phyloP scores from a whole-genome alignment of 1,140 invertebrate species.

The Hylyphantes graminicola region DNA sequence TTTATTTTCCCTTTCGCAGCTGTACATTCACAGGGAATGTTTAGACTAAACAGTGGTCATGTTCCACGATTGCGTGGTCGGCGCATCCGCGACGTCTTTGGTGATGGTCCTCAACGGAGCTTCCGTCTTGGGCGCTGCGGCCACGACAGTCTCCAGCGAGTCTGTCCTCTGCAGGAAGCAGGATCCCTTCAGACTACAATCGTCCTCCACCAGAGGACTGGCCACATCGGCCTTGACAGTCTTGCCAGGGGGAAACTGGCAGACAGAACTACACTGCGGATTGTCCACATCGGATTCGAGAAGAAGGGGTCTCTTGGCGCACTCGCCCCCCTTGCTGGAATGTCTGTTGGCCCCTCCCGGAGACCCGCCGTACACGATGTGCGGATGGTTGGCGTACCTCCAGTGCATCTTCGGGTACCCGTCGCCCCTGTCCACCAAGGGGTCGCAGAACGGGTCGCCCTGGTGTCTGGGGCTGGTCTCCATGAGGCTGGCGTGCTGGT shows the following conservation, averaged over 20 bases:
- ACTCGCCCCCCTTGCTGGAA: constrained; percentile 7
- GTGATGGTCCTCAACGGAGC: constrained; percentile 42
- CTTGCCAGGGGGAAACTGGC: constrained; percentile 36
- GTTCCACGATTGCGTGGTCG: constrained; percentile 50
- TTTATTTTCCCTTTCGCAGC: too few species aligned
- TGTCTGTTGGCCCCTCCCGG: constrained; percentile 10
- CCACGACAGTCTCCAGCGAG: constrained; percentile 52
- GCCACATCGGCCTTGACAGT: constrained; percentile 44
- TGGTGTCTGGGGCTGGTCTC: background rate
- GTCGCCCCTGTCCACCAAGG: constrained; percentile 21
- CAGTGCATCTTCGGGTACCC: constrained; percentile 57
- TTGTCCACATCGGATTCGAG: constrained; percentile 34
- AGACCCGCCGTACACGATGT: constrained; percentile 21
- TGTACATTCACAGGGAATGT: background rate
- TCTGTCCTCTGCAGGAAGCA: constrained; percentile 52
- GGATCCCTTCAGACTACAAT: constrained; percentile 24
- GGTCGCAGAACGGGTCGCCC: constrained; percentile 47
- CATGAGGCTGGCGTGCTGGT: constrained; percentile 31
- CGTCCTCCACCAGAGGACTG: constrained; percentile 11
- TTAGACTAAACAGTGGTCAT: constrained; percentile 44
- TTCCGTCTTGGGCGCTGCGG: constrained; percentile 9
- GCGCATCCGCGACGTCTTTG: background rate
- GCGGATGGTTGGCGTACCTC: constrained; percentile 54
- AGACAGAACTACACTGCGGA: background rate
- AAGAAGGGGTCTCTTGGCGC: constrained; percentile 39